Conservation (phyloP, 2,113 vertebrate species). For the Girardinichthys multiradiatus region DNA sequence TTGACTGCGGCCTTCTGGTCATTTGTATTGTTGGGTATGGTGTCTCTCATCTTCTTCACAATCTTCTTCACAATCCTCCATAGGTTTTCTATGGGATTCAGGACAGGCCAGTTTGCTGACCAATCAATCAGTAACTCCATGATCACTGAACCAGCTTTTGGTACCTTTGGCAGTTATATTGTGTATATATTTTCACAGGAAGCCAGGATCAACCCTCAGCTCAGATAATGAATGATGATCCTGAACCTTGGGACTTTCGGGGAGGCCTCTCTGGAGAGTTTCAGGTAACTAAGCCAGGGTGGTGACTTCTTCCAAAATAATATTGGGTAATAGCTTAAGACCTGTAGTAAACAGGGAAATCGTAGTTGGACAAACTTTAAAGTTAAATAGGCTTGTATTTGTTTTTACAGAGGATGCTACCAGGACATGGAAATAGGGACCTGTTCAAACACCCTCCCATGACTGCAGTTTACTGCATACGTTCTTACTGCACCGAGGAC, state of each 20-base stretch:
- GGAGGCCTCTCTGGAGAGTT: constrained; percentile 99
- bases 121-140: too few relatives aligned
- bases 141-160: too few relatives aligned
- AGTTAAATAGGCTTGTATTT: not conserved
- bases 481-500: constrained; percentile 90
- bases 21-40: too few relatives aligned
- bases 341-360: not conserved
- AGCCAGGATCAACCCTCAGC: constrained; percentile 89
- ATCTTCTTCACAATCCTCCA: too few relatives aligned
- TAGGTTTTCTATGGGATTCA: too few relatives aligned
- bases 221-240: constrained; percentile 92
- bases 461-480: constrained; percentile 90
- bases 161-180: not conserved
- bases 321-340: not conserved
- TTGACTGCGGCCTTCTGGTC: too few relatives aligned
- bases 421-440: constrained; percentile 95
- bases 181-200: constrained; percentile 77
- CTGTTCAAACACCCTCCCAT: constrained; percentile 92
- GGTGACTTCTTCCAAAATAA: not conserved
- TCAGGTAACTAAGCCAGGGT: constrained; percentile 84
- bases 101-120: too few relatives aligned
- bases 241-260: constrained; percentile 98
- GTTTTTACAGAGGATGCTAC: constrained; percentile 90
- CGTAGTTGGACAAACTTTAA: not conserved
- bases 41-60: too few relatives aligned